These are phyloP conservation scores for Oreotrochilus melanogaster DNA, from an alignment of 2,113 vertebrate genomes.

Conservation along the genomic window DNA sequence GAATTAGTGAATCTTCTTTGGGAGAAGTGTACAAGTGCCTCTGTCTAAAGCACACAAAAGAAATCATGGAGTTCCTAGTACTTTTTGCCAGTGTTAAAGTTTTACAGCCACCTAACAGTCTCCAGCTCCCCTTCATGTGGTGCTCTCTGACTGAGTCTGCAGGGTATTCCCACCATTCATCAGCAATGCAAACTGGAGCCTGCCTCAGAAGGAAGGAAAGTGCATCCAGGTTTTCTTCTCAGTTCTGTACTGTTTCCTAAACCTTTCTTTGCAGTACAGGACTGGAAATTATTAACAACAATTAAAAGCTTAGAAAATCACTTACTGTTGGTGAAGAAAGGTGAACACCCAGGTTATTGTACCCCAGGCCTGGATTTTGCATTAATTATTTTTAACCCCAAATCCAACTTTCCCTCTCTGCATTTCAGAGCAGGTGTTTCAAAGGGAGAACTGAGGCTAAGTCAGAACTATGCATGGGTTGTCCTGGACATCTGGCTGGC, in stretches of 20 bases:
- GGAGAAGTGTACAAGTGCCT: fast-evolving
- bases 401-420: not conserved
- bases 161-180: not conserved
- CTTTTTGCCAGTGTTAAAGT: not conserved
- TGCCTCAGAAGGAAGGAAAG: not conserved
- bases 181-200: not conserved
- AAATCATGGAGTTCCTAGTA: not conserved
- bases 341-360: constrained; percentile 1
- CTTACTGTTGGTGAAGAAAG: not conserved
- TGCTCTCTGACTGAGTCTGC: not conserved
- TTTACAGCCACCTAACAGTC: not conserved
- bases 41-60: not conserved
- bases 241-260: not conserved
- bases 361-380: not conserved
- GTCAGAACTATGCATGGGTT: not conserved
- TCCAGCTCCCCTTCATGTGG: not conserved
- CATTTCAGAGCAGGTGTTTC: not conserved
- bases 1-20: not conserved
- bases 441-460: not conserved
- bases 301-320: not conserved
- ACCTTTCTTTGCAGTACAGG: not conserved
- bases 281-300: constrained; percentile 5
- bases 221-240: not conserved
- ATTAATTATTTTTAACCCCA: not conserved
- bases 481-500: not conserved